Evolutionary conservation across 2,888 invertebrate species (phyloP).

Genomic region (Drosophila paramelanica): DNA sequence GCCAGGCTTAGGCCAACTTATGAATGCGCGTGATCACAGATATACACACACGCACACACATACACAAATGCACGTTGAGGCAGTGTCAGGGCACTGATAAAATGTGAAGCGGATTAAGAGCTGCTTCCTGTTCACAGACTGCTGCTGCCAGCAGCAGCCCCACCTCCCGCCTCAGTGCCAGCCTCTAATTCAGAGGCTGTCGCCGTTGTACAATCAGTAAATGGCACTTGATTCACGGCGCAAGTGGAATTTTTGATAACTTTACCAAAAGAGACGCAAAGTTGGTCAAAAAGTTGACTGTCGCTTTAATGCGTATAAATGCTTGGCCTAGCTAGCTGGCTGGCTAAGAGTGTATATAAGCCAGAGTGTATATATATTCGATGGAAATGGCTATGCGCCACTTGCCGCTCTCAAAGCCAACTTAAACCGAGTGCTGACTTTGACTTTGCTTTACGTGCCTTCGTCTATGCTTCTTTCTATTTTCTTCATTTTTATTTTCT

Average conservation of each 20-base stretch:
- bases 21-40: conserved; percentile 68
- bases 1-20: conserved; percentile 68
- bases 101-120: conserved; percentile 80
- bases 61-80: conserved; percentile 38
- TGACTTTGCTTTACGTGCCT: conserved; percentile 66
- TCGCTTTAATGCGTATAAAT: conserved; percentile 80
- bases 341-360: conserved; percentile 20
- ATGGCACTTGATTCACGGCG: conserved; percentile 81
- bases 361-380: conserved; percentile 32
- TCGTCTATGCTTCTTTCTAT: conserved; percentile 21
- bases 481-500: conserved; percentile 23
- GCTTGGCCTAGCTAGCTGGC: conserved; percentile 38
- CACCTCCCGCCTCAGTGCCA: background rate
- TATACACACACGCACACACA: conserved; percentile 24
- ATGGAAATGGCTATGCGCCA: conserved; percentile 41
- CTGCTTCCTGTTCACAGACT: conserved; percentile 36
- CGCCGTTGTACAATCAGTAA: conserved; percentile 74
- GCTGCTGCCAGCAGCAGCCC: conserved; percentile 2
- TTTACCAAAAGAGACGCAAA: conserved; percentile 63
- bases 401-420: conserved; percentile 61
- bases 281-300: conserved; percentile 75
- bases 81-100: conserved; percentile 78
- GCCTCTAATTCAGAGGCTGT: conserved; percentile 21
- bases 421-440: conserved; percentile 77
- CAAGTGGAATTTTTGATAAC: conserved; percentile 82